Evolutionary conservation across 2,888 invertebrate species (phyloP).

Genomic region (Gymnosoma rotundatum): DNA sequence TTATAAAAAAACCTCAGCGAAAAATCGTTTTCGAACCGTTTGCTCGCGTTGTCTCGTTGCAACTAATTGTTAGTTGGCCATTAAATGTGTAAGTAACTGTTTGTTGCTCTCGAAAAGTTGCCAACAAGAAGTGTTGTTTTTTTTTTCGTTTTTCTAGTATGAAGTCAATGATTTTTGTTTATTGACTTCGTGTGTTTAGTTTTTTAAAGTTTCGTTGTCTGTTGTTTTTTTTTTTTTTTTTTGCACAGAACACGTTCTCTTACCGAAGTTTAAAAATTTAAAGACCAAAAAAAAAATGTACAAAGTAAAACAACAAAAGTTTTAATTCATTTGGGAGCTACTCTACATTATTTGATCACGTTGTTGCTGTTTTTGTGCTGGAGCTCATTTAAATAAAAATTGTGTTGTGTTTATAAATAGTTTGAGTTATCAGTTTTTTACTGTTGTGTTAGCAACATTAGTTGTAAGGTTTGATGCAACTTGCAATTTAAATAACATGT

Average conservation of each 20-base stretch:
- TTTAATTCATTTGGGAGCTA: conserved; percentile 59
- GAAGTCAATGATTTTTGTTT: conserved; percentile 56
- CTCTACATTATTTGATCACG: conserved; percentile 50
- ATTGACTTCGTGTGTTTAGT: conserved; percentile 4
- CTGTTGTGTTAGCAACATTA: not conserved
- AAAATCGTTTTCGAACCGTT: conserved; percentile 72
- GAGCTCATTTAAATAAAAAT: conserved; percentile 37
- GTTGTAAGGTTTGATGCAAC: conserved; percentile 37
- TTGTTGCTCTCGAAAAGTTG: conserved; percentile 61
- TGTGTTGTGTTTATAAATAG: conserved; percentile 65
- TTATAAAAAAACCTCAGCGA: not conserved
- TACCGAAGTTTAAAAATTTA: not conserved
- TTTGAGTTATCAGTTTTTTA: conserved; percentile 51
- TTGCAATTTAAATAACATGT: not conserved
- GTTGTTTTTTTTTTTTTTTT: conserved; percentile 34
- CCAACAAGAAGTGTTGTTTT: conserved; percentile 56
- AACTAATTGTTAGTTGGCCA: conserved; percentile 73
- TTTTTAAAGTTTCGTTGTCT: no score
- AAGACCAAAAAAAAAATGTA: conserved; percentile 7
- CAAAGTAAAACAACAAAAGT: not conserved
- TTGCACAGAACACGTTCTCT: conserved; percentile 60
- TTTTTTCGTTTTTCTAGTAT: conserved; percentile 66
- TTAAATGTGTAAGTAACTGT: conserved; percentile 71
- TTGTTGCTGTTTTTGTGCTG: conserved; percentile 27
- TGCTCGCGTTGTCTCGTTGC: conserved; percentile 78